phyloP scores from a whole-genome alignment of 2,113 vertebrate species.

The Bungarus multicinctus region DNA sequence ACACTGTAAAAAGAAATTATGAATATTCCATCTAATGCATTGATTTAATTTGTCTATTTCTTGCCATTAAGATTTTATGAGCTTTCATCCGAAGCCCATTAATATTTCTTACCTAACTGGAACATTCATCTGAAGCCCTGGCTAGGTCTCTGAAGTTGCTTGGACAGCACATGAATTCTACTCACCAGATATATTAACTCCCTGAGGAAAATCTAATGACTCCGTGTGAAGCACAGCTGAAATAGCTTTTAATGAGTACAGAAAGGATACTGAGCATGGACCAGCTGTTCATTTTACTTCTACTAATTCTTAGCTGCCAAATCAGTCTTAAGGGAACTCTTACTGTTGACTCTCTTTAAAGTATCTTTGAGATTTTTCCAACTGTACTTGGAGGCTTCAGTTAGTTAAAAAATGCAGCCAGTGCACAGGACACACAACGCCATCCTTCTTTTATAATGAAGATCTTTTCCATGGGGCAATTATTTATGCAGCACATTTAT shows the following conservation, averaged over 20 bases:
- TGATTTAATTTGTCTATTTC: not conserved
- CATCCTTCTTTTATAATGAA: conserved; percentile 6
- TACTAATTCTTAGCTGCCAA: conserved; percentile 20
- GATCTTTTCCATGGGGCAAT: not conserved
- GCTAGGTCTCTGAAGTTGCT: not conserved
- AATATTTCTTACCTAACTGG: not conserved
- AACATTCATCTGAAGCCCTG: not conserved
- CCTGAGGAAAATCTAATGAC: not conserved
- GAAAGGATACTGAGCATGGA: conserved; percentile 5
- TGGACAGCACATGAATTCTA: not conserved
- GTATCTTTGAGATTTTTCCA: conserved; percentile 33
- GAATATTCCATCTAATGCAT: not conserved
- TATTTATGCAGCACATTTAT: not conserved
- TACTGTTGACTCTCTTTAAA: conserved; percentile 30
- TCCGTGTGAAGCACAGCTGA: conserved; percentile 16
- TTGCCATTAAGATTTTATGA: not conserved
- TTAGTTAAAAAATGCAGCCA: conserved; percentile 28
- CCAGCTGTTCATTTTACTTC: conserved; percentile 32
- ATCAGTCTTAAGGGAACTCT: conserved; percentile 28
- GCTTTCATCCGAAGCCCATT: not conserved
- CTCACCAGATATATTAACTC: not conserved
- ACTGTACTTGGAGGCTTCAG: conserved; percentile 25
- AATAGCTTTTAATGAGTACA: conserved; percentile 15
- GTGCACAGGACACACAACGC: conserved; percentile 22
- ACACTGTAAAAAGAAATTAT: not conserved